Conservation (phyloP, 2,888 invertebrate genomes). For the Acronicta alni region DNA sequence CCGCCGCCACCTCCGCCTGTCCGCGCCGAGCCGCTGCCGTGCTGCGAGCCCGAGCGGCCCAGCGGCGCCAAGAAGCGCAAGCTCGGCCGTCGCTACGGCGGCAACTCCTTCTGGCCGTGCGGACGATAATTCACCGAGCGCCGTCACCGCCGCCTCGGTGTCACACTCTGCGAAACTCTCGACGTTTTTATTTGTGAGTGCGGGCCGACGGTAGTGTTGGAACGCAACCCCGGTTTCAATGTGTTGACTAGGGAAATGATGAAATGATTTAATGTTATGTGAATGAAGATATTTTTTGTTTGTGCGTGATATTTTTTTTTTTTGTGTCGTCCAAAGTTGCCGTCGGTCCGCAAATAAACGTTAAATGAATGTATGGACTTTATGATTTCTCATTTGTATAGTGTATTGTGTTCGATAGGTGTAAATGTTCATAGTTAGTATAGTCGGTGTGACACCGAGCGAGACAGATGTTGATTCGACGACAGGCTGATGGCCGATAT, state of each 20-base stretch:
- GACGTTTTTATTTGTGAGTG: conserved; percentile 27
- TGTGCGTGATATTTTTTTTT: conserved; percentile 34
- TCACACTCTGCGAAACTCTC: not conserved
- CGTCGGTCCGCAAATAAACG: conserved; percentile 26
- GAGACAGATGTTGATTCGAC: conserved; percentile 76
- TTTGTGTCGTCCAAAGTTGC: conserved; percentile 10
- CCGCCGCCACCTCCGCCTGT: conserved; percentile 50
- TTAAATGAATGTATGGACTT: conserved; percentile 17
- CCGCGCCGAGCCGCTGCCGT: conserved; percentile 30
- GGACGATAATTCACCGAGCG: conserved; percentile 72
- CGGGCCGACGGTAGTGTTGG: conserved; percentile 19
- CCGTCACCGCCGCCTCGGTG: conserved; percentile 6
- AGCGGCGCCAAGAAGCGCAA: conserved; percentile 85
- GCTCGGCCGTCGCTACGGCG: conserved; percentile 79
- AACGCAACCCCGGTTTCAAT: not conserved
- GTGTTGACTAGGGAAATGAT: conserved; percentile 18
- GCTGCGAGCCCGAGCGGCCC: conserved; percentile 58
- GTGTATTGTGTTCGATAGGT: conserved; percentile 29
- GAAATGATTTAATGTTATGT: conserved; percentile 32
- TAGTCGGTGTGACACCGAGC: conserved; percentile 47
- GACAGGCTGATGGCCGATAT: conserved; percentile 59
- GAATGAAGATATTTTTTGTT: conserved; percentile 31
- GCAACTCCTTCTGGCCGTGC: conserved; percentile 84
- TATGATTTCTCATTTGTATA: conserved; percentile 28
- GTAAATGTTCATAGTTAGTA: conserved; percentile 15